Evolutionary conservation across 2,888 invertebrate species (phyloP).

Genomic region (Folsomia manolachei): DNA sequence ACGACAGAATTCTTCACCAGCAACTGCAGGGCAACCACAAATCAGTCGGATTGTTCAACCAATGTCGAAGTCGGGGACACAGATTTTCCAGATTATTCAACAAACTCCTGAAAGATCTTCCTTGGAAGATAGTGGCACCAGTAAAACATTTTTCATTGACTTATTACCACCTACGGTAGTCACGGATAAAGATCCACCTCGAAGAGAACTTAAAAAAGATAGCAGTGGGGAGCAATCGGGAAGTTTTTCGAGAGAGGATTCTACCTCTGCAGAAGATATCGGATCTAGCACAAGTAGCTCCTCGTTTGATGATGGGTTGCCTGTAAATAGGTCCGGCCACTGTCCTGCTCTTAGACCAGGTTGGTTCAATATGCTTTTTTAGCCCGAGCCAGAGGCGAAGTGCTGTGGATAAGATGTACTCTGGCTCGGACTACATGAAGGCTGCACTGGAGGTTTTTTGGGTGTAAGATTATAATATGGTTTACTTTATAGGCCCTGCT

Average conservation of each 20-base stretch:
- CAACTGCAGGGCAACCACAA: slow-evolving; percentile 19
- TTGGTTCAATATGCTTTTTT: too few species aligned
- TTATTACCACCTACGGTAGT: background rate
- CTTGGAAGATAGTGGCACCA: background rate
- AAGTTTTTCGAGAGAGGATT: slow-evolving; percentile 13
- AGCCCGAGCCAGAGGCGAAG: too few species aligned
- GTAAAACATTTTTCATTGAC: slow-evolving; percentile 3
- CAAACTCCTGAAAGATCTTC: background rate
- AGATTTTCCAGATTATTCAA: background rate
- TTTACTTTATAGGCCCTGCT: too few species aligned
- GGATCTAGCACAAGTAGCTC: slow-evolving; percentile 24
- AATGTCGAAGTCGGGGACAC: slow-evolving; percentile 1
- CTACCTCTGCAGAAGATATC: slow-evolving; percentile 24
- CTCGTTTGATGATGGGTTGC: slow-evolving; percentile 36
- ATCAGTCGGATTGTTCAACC: slow-evolving; percentile 23
- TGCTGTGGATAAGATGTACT: too few species aligned
- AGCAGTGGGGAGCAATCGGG: slow-evolving; percentile 8
- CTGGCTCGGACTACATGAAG: too few species aligned
- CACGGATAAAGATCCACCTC: slow-evolving; percentile 19
- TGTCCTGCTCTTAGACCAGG: slow-evolving; percentile 79
- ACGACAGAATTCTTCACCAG: slow-evolving; percentile 48
- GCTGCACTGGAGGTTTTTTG: too few species aligned
- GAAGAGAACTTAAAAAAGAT: slow-evolving; percentile 3
- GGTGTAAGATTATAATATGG: too few species aligned
- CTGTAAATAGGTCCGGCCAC: slow-evolving; percentile 65